Evolutionary conservation across 2,888 invertebrate genomes (phyloP), one percentile per base, ranked within the genome.

Genomic region (Stratiomys singularior): DNA sequence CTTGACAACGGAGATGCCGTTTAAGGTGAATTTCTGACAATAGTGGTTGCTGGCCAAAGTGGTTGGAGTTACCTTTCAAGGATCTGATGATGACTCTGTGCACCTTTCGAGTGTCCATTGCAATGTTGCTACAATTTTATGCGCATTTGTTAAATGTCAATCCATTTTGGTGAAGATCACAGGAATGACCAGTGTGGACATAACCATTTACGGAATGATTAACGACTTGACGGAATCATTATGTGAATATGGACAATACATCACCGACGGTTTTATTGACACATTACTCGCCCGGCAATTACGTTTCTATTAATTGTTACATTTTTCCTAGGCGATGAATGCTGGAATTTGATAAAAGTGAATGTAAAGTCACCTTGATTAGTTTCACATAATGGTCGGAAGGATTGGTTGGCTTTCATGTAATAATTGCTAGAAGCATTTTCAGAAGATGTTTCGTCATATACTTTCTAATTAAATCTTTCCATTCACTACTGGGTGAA

Each of bases 81-180:
- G 66, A 66, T 66, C 66, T 27, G 66, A 37, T 37, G 37, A 37
- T 28, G 25, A 13, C 30, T 23, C 67, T 23, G n/a, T 1, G 69
- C 69, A 69, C 66, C 21, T 66, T 30, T 64, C 3, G 11, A 46
- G 52, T 52, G 47, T 11, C 27, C 47, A 21, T 52, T 27, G 30
- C 27, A 5, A 37, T 37, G 37, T 74, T 74, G 74, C 44, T 74
- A 58, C 74, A 74, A 74, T 74, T 74, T 74, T 74, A 74, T 74
- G 74, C 74, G 74, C 74, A 74, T 74, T 74, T 74, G 74, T 74
- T 58, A 58, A 27, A 74, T 74, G 74, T 74, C 74, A 72, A 9
- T 30, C 72, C 58, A 46, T 60, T 60, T 74, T 58, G 58, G 25
- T 11, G 74, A 58, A 30, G 58, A 72, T 56, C 56, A 72, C 56